Evolutionary conservation across 2,888 invertebrate species (phyloP), one percentile per base, ranked within the genome.

Genomic region (Xylocampa areola): DNA sequence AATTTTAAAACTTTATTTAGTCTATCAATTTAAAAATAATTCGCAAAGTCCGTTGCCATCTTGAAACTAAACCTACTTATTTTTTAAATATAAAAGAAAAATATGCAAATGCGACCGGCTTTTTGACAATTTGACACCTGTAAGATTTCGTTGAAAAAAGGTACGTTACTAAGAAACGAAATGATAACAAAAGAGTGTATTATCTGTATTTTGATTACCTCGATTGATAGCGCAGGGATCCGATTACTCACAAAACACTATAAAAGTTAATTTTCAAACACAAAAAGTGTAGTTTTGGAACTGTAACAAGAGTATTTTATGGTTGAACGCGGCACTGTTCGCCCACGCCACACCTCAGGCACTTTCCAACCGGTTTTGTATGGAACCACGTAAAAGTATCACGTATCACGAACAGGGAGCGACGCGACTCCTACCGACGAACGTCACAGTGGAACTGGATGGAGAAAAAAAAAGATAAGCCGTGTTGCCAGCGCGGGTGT

Each of bases 301-400:
- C 55, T 75, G 57, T 68, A 68, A 73, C 70, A 47, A 70, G 65
- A 70, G 73, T 75, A 76, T 76, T 87, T 86, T 80, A 86, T 84
- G 86, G 85, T 88, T 85, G 87, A 87, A 84, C 83, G 88, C 88
- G 79, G 85, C 86, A 88, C 85, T 84, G 77, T 77, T 79, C 85
- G 85, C 87, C 88, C 85, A 87, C 89, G 89, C 89, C 91, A 87
- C 91, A 90, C 92, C 91, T 91, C 82, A 74, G 77, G 79, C 87
- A 92, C 92, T 92, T 92, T 91, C 89, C 81, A 90, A 91, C 90
- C 92, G 90, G 92, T 90, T 91, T 84, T 75, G 77, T 82, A 85
- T 79, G 81, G 83, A 80, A 82, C 74, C 80, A 86, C 92, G 91
- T 89, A 91, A 91, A 91, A 91, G 91, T 92, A 87, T 76, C 76